Evolutionary conservation across 2,113 vertebrate species (phyloP).

Genomic region (Pterocles gutturalis): DNA sequence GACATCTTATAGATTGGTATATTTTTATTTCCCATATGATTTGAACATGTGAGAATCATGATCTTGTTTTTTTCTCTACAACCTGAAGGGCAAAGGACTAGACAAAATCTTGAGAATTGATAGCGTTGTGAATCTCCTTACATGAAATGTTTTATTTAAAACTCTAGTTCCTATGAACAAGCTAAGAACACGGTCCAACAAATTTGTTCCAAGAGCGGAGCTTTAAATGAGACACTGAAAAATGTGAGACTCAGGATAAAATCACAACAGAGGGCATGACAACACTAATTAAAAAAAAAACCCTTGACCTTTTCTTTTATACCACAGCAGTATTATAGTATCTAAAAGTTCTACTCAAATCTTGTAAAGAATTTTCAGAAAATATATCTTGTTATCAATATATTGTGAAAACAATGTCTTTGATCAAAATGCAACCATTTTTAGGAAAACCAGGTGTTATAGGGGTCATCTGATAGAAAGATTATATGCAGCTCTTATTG

Average conservation of each 20-base stretch:
- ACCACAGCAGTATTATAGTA: fast-evolving
- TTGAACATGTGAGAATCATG: neutral
- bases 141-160: neutral
- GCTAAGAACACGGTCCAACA: neutral
- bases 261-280: neutral
- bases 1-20: neutral
- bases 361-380: neutral
- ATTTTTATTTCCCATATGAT: neutral
- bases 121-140: neutral
- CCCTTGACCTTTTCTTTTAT: fast-evolving
- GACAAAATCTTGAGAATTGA: neutral
- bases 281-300: neutral
- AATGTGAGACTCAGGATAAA: neutral
- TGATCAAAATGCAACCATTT: fast-evolving
- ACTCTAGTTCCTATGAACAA: neutral
- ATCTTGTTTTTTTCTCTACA: neutral
- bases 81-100: neutral
- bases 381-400: neutral
- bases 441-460: neutral
- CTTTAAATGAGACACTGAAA: neutral
- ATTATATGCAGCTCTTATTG: neutral
- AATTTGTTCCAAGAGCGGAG: neutral
- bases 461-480: neutral
- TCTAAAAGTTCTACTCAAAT: neutral
- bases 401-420: fast-evolving